These are phyloP conservation scores for Steinernema carpocapsae DNA, from an alignment of 2,888 invertebrate genomes.

Conservation along the genomic window DNA sequence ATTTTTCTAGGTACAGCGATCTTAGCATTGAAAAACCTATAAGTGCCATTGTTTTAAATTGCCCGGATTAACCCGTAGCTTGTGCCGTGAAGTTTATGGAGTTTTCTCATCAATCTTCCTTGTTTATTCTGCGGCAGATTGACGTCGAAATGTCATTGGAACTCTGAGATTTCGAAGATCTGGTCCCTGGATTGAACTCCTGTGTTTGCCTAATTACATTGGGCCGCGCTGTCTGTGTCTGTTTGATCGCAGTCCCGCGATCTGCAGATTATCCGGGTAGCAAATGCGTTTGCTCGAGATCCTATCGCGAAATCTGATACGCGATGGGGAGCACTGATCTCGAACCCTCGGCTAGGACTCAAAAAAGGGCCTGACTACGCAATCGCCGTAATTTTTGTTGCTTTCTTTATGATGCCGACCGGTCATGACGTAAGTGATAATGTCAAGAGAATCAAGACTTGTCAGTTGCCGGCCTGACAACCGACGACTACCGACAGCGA, in stretches of 20 bases:
- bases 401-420: slow-evolving; percentile 2
- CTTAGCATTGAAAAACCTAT: no score
- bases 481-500: neutral
- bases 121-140: slow-evolving; percentile 16
- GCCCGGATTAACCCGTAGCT: no score
- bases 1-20: no score
- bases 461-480: slow-evolving; percentile 23
- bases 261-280: neutral
- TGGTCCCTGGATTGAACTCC: neutral
- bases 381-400: slow-evolving; percentile 5
- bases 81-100: no score
- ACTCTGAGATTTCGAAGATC: neutral
- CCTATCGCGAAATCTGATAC: neutral
- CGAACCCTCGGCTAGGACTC: neutral
- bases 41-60: no score
- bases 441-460: neutral
- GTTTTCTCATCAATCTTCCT: neutral
- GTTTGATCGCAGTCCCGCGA: neutral
- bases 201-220: slow-evolving; percentile 31
- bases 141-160: slow-evolving; percentile 25
- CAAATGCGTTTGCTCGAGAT: slow-evolving; percentile 15
- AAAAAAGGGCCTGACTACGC: neutral
- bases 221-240: slow-evolving; percentile 11
- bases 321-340: slow-evolving; percentile 1
- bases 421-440: slow-evolving; percentile 18